phyloP scores from a whole-genome alignment of 2,797 vertebrate species.

The Eremophila alpestris region DNA sequence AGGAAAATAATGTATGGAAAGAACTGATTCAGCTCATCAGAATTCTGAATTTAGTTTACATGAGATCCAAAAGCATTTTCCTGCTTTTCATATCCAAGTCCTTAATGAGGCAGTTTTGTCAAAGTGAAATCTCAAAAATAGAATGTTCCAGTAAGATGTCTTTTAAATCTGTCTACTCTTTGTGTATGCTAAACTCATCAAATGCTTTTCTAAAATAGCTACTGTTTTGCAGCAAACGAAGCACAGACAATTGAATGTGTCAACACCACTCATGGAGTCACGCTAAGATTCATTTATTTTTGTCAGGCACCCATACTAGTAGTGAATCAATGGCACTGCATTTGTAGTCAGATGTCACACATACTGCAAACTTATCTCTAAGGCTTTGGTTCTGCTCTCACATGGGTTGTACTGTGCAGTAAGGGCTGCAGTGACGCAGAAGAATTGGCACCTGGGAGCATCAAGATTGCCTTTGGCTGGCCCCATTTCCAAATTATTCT shows the following conservation, averaged over 20 bases:
- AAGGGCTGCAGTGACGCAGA: neutral
- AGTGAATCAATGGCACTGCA: constrained; percentile 42
- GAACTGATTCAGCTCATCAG: constrained; percentile 59
- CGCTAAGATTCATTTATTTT: constrained; percentile 53
- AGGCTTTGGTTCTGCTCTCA: neutral
- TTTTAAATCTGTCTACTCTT: constrained; percentile 65
- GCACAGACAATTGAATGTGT: constrained; percentile 68
- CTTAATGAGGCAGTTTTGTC: constrained; percentile 67
- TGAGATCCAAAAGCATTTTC: constrained; percentile 49
- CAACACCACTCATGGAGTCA: constrained; percentile 58
- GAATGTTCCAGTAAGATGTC: constrained; percentile 65
- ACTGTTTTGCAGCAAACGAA: constrained; percentile 66
- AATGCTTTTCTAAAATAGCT: constrained; percentile 68
- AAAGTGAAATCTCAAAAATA: constrained; percentile 69
- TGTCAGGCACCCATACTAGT: constrained; percentile 51
- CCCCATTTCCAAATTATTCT: neutral
- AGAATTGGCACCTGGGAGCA: neutral
- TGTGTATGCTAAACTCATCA: constrained; percentile 67
- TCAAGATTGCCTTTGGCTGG: neutral
- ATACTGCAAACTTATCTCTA: neutral
- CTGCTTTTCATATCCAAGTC: constrained; percentile 55
- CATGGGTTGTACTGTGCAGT: neutral
- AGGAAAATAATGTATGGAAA: constrained; percentile 39
- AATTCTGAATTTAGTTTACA: constrained; percentile 63
- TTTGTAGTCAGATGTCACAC: constrained; percentile 12